A percentile compares a stretch with the other conserved stretches of the same genome.
phyloP scores from a whole-genome alignment of 2,113 vertebrate genomes.

The Erythrolamprus reginae region DNA sequence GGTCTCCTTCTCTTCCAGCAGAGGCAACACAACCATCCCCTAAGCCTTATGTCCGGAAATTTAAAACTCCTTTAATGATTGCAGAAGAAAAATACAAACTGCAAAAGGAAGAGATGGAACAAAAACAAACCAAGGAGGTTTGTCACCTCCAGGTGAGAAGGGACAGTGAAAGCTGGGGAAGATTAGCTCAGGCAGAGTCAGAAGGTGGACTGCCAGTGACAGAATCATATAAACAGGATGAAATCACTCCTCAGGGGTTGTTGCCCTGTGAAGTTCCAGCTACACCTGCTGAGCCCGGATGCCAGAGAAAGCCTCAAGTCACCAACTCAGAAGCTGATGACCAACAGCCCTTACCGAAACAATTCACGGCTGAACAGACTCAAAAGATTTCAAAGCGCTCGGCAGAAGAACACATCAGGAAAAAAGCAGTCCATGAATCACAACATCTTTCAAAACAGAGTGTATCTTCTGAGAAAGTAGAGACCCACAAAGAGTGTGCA shows the following conservation, averaged over 20 bases:
- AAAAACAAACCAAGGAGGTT: slow-evolving; percentile 51
- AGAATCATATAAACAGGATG: slow-evolving; percentile 16
- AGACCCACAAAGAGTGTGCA: slow-evolving; percentile 54
- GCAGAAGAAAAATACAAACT: slow-evolving; percentile 82
- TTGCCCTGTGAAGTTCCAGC: background rate
- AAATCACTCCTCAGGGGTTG: background rate
- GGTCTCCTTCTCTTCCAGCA: slow-evolving; percentile 73
- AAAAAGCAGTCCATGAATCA: slow-evolving; percentile 57
- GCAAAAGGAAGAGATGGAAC: slow-evolving; percentile 72
- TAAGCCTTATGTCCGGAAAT: slow-evolving; percentile 78
- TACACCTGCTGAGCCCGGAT: background rate
- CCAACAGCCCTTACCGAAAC: slow-evolving; percentile 37
- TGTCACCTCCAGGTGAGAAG: slow-evolving; percentile 23
- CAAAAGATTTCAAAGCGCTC: slow-evolving; percentile 56
- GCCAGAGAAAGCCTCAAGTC: background rate
- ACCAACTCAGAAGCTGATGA: background rate
- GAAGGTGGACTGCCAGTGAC: slow-evolving; percentile 32
- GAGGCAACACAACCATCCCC: slow-evolving; percentile 63
- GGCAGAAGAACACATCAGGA: slow-evolving; percentile 52
- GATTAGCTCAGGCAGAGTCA: slow-evolving; percentile 36
- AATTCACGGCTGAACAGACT: slow-evolving; percentile 42
- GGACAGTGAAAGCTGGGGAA: slow-evolving; percentile 37
- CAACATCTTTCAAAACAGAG: slow-evolving; percentile 50
- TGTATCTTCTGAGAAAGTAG: slow-evolving; percentile 55
- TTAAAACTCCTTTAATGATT: slow-evolving; percentile 87